These are phyloP conservation scores for Balanococcus diminutus DNA, from an alignment of 2,888 invertebrate genomes.

Conservation along the genomic window DNA sequence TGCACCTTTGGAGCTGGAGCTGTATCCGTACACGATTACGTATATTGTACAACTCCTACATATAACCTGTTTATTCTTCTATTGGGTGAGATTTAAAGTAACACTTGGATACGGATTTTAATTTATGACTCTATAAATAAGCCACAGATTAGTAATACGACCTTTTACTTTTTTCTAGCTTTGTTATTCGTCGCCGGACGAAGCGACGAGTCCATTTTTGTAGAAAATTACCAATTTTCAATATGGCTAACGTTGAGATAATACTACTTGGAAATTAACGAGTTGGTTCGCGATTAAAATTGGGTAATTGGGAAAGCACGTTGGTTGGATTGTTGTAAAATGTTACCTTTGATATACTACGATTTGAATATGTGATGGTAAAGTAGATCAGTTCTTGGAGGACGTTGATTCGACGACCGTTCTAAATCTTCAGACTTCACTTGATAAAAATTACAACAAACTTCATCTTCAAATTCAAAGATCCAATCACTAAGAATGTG, in stretches of 20 bases:
- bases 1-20: background rate
- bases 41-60: slow-evolving; percentile 14
- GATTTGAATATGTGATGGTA: too few species aligned
- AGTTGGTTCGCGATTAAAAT: too few species aligned
- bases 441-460: too few species aligned
- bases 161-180: background rate
- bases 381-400: background rate
- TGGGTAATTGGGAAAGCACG: too few species aligned
- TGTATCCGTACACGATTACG: background rate
- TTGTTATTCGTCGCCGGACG: background rate
- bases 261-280: too few species aligned
- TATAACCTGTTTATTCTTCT: slow-evolving; percentile 34
- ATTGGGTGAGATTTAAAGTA: slow-evolving; percentile 31
- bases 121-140: slow-evolving; percentile 40
- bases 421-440: background rate
- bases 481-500: too few species aligned
- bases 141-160: slow-evolving; percentile 28
- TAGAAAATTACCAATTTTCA: background rate
- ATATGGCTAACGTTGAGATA: background rate
- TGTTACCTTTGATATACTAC: background rate
- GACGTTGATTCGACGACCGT: background rate
- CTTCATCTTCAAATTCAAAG: too few species aligned
- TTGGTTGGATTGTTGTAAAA: background rate
- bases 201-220: background rate
- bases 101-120: slow-evolving; percentile 17